Conservation (phyloP, 2,797 vertebrate genomes). For the Phrynocephalus forsythii region DNA sequence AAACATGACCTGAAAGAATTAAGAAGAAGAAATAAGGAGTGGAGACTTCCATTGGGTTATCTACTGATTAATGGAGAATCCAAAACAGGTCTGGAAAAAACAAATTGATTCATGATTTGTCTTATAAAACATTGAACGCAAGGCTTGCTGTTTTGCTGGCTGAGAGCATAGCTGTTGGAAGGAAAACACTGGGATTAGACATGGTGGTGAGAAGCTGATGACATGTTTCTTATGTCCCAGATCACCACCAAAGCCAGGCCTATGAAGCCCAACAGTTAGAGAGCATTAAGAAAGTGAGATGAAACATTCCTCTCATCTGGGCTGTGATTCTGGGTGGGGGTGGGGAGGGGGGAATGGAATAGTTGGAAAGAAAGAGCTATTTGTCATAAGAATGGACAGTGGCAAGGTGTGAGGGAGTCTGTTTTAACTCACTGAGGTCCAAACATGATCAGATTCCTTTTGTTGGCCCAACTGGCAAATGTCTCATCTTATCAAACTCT, state of each 20-base stretch:
- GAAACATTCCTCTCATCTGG: constrained; percentile 12
- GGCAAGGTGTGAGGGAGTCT: too few relatives aligned
- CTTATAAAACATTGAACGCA: constrained; percentile 15
- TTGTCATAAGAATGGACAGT: neutral
- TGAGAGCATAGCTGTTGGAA: constrained; percentile 8
- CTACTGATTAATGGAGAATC: neutral
- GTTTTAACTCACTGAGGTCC: too few relatives aligned
- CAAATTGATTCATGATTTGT: neutral
- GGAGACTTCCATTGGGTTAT: neutral
- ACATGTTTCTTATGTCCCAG: constrained; percentile 17
- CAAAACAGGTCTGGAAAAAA: neutral
- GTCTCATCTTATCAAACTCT: neutral
- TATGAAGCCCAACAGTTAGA: neutral
- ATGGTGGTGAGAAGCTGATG: neutral
- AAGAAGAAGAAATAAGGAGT: neutral
- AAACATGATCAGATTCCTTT: constrained; percentile 18
- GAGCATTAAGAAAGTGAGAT: constrained; percentile 9
- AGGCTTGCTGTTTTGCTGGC: constrained; percentile 1
- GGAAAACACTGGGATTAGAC: constrained; percentile 18
- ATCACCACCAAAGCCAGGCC: neutral
- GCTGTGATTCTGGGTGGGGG: neutral
- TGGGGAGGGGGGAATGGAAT: neutral
- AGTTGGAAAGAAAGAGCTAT: neutral
- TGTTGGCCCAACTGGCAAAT: neutral
- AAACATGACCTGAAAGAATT: too few relatives aligned